Evolutionary conservation across 2,113 vertebrate genomes (phyloP), one percentile per base, ranked within the genome.

Genomic region (Aegithalos caudatus): DNA sequence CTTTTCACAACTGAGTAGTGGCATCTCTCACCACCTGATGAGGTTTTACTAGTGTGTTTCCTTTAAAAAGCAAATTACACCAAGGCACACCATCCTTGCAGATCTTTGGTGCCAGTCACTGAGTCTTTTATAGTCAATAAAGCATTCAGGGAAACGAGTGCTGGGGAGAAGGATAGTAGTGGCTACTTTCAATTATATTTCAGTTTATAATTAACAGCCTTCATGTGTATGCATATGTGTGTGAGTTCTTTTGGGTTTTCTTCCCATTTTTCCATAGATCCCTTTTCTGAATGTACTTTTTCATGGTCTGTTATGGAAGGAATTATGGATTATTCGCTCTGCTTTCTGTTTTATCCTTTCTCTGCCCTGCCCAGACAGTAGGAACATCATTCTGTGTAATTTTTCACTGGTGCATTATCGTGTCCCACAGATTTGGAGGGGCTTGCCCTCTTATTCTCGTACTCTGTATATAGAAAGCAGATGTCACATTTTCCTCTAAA

Each of bases 151-250:
- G 28, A 51, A 89, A 62, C 60, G 16, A 56, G 27, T 25, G n/a
- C 44, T 74, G n/a, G 40, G 50, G 25, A 69, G 33, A 58, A 77
- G 35, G 14, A 5, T 24, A 14, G 24, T 14, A 57, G 20, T 60
- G 15, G 1, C 28, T 77, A 35, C 3, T 38, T 93, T 92, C 27
- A 45, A 2, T 70, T 85, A 9, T 58, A 7, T 57, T 73, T 70
- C 29, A 22, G 14, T 82, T 80, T 18, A 12, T 56, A 27, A 61
- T 42, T n/a, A 80, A 71, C 19, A 80, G 8, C 27, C 19, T 80
- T 77, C 8, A 4, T 28, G 22, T 37, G 14, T 51, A 17, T 1
- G 0, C 9, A 14, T 25, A 4, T 6, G 4, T 21, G 2, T 58
- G 9, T 48, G 13, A 58, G 38, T 54, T 70, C 3, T 58, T 27